phyloP scores from a whole-genome alignment of 2,113 vertebrate species.

The Centropus bengalensis region DNA sequence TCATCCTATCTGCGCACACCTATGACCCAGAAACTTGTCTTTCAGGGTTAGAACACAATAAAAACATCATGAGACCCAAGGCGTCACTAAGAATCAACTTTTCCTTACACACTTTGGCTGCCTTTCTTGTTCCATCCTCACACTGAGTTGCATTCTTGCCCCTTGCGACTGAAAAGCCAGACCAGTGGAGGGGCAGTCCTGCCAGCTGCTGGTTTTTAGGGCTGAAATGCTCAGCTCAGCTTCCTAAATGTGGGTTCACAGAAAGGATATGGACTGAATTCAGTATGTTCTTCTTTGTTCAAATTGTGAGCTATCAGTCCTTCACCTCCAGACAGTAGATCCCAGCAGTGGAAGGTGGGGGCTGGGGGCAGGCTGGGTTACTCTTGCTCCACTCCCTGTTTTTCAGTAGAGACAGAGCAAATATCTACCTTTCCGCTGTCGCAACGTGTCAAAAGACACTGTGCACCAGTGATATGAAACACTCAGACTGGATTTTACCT shows the following conservation, averaged over 20 bases:
- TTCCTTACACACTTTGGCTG: not conserved
- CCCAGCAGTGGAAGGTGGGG: not conserved
- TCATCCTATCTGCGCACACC: not conserved
- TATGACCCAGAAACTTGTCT: not conserved
- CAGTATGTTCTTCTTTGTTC: not conserved
- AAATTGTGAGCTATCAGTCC: not conserved
- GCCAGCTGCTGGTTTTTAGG: not conserved
- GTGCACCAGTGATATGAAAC: not conserved
- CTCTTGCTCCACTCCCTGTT: not conserved
- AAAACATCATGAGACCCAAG: not conserved
- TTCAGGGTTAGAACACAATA: not conserved
- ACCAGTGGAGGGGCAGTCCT: not conserved
- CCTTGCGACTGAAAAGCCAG: not conserved
- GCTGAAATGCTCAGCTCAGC: no score
- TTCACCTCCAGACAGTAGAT: not conserved
- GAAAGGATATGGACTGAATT: not conserved
- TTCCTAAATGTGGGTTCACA: not conserved
- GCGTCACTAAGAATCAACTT: not conserved
- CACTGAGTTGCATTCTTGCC: not conserved
- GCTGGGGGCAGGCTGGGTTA: not conserved
- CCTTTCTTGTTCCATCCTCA: not conserved
- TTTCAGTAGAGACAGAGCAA: not conserved
- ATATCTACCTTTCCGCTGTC: not conserved
- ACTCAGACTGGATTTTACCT: not conserved
- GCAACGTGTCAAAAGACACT: not conserved